These are phyloP conservation scores for Chrysolina americana DNA, from an alignment of 2,888 invertebrate genomes.

Conservation along the genomic window DNA sequence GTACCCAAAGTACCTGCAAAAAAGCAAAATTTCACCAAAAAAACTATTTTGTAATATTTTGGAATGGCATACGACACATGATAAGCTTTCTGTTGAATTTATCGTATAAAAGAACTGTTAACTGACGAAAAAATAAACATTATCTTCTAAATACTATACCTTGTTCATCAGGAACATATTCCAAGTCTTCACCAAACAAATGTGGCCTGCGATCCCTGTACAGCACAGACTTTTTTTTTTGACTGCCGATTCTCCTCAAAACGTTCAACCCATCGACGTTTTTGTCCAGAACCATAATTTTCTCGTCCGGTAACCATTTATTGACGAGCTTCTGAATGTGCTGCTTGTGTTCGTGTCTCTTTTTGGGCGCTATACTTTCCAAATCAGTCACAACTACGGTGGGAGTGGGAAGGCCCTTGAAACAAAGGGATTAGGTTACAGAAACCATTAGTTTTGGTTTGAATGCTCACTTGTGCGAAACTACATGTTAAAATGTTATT, in stretches of 20 bases:
- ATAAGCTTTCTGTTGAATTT: no score
- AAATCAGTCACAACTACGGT: slow-evolving; percentile 82
- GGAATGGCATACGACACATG: no score
- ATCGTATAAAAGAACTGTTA: no score
- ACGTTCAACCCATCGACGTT: slow-evolving; percentile 82
- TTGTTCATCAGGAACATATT: slow-evolving; percentile 74
- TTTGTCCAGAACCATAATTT: slow-evolving; percentile 84
- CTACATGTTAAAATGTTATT: slow-evolving; percentile 83
- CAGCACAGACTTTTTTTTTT: slow-evolving; percentile 82
- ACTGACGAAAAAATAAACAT: neutral
- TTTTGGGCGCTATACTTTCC: slow-evolving; percentile 82
- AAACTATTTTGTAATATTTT: no score
- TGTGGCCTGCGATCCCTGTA: slow-evolving; percentile 88
- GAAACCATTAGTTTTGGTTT: slow-evolving; percentile 14
- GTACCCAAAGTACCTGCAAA: slow-evolving; percentile 71
- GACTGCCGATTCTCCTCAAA: slow-evolving; percentile 81
- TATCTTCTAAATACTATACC: slow-evolving; percentile 51
- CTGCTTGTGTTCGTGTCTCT: slow-evolving; percentile 79
- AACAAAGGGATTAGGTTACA: slow-evolving; percentile 22
- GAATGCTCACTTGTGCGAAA: slow-evolving; percentile 77
- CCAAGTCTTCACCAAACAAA: slow-evolving; percentile 85
- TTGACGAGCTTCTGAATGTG: slow-evolving; percentile 76
- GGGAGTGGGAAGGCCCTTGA: slow-evolving; percentile 81
- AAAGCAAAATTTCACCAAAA: slow-evolving; percentile 14
- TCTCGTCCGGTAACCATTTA: slow-evolving; percentile 87